Base-by-base conservation (phyloP, 53 echinoderm and acorn worm species). In the Patiria pectinifera region DNA sequence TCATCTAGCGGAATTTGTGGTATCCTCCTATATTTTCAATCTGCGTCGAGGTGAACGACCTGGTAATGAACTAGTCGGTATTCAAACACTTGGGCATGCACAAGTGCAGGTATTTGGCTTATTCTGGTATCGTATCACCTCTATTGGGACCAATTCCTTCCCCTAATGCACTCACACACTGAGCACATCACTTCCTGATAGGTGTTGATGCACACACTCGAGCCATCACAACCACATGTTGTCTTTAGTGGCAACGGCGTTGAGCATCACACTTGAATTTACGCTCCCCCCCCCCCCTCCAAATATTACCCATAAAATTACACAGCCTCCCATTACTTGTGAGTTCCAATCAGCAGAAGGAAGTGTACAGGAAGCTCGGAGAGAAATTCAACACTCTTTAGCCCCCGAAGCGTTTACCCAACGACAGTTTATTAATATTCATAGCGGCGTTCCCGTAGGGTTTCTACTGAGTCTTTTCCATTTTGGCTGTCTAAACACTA, bases 111-210 rank as follows among this genome's bases (percentile, higher is more conserved):
- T 77, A 78, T 78, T 72, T 44, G 46, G 87, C 47, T 18, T 26
- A 78, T 53, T 78, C 87, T 87, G 26, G 14, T 87, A 87, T 87
- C 87, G 25, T 59, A 78, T 78, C 22, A 60, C 22, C 43, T 59
- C 87, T 77, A 60, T 35, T 87, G 87, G 87, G 87, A 87, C 77
- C 79, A 87, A 48, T 78, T 21, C 48, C 86, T 74, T 76, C 63
- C 53, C 86, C 76, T 78, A 78, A 78, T 87, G 87, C 87, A 87
- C 87, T 87, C 77, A 59, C 48, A 87, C 59, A 87, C 78, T 2
- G 87, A 78, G 87, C 77, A 77, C 72, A 87, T 87, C 77, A 87
- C 48, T 60, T 87, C 87, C 87, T 87, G 61, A 87, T 77, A 87
- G 87, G 87, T 78, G 78, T 87, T 77, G 87, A 25, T 61, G 77